Percentiles rank a stretch among this genome's conserved stretches.
These are phyloP conservation scores for Plebejus melissa DNA, from an alignment of 2,888 invertebrate species.

Conservation along the genomic window DNA sequence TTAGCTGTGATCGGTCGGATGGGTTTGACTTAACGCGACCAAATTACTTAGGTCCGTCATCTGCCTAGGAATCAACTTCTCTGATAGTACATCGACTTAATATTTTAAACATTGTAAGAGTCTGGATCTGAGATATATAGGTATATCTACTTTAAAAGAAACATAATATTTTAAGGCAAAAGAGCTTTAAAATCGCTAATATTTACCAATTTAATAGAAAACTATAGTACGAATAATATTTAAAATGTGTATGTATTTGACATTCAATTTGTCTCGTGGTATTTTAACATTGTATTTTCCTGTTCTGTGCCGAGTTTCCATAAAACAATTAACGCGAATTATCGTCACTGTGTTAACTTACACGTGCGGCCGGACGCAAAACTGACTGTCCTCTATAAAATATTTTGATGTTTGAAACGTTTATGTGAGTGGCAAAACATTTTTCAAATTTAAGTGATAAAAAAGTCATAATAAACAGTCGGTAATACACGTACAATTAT, in stretches of 20 bases:
- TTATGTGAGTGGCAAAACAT: neutral
- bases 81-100: neutral
- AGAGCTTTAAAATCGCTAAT: neutral
- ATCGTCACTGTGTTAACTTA: conserved; percentile 19
- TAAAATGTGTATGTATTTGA: conserved; percentile 18
- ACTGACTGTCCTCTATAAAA: conserved; percentile 10
- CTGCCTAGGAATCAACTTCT: too few relatives aligned
- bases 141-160: neutral
- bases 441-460: neutral
- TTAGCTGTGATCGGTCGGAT: too few relatives aligned
- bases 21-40: too few relatives aligned
- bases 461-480: neutral
- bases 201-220: neutral
- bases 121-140: neutral
- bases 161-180: neutral
- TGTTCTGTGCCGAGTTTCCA: conserved; percentile 21
- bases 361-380: conserved; percentile 1
- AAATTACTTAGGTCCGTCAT: neutral
- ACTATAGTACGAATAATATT: conserved; percentile 3
- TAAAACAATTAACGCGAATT: conserved; percentile 30
- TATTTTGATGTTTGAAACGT: neutral
- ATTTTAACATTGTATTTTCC: conserved; percentile 41
- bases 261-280: conserved; percentile 24
- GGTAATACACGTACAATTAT: neutral
- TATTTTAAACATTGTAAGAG: neutral